Percentiles rank a stretch among this genome's conserved stretches.
Conservation (phyloP, 1,140 invertebrate species). For the Propsilocerus akamusi region DNA sequence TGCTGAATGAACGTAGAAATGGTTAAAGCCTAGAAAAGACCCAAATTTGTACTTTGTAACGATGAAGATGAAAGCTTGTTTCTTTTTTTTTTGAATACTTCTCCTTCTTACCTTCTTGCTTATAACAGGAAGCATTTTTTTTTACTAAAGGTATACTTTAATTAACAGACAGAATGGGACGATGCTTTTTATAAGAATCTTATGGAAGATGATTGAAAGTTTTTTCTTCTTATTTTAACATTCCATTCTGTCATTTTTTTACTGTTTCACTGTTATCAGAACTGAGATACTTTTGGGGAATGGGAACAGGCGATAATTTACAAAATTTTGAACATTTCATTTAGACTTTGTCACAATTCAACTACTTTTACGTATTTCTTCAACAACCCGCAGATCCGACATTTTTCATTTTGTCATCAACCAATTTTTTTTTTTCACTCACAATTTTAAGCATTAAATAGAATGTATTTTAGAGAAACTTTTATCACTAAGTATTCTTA, state of each 20-base stretch:
- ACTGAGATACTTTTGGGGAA: not conserved
- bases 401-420: not conserved
- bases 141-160: not conserved
- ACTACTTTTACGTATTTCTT: no score
- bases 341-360: no score
- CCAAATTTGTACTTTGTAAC: no score
- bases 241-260: not conserved
- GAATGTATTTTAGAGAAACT: not conserved
- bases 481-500: not conserved
- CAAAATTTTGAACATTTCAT: not conserved
- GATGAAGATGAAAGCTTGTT: no score
- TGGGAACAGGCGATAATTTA: not conserved
- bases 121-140: not conserved
- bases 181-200: no score
- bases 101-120: not conserved
- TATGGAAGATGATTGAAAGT: not conserved
- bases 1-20: no score
- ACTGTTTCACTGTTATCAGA: not conserved
- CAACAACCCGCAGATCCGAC: not conserved
- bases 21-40: no score
- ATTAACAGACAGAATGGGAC: no score
- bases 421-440: slow-evolving; percentile 1
- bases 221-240: not conserved
- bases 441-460: not conserved
- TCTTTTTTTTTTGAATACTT: no score